Percentiles rank a stretch among this genome's conserved stretches.
phyloP scores from a whole-genome alignment of 2,888 invertebrate genomes.

The Drosophila sordidula region DNA sequence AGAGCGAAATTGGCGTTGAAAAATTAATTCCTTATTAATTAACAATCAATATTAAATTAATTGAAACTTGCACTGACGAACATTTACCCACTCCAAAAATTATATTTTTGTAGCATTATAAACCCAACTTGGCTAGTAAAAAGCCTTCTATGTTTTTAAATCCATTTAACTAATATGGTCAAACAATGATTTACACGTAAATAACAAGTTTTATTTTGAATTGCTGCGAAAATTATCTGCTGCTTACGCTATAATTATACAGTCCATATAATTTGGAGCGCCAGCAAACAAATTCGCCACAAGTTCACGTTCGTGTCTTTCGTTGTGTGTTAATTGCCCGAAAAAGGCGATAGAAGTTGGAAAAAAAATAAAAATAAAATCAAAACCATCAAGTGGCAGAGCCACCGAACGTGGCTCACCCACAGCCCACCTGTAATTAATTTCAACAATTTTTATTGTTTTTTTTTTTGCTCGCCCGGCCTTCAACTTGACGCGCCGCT shows the following conservation, averaged over 20 bases:
- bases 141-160: neutral
- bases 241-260: constrained; percentile 9
- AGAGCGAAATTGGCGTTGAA: too few relatives aligned
- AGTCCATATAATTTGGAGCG: constrained; percentile 13
- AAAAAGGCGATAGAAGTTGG: constrained; percentile 28
- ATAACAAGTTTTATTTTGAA: neutral
- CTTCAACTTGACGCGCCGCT: constrained; percentile 52
- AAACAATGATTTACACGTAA: neutral
- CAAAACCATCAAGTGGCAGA: constrained; percentile 16
- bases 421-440: constrained; percentile 53
- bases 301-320: constrained; percentile 22
- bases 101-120: too few relatives aligned
- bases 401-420: constrained; percentile 27
- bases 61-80: too few relatives aligned
- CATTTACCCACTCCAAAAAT: too few relatives aligned
- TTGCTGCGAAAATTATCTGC: neutral
- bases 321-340: constrained; percentile 24
- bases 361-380: constrained; percentile 1
- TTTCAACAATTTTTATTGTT: constrained; percentile 33
- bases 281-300: constrained; percentile 3
- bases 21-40: too few relatives aligned
- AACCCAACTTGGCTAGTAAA: too few relatives aligned
- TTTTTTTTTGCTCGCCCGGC: constrained; percentile 27
- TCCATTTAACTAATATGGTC: neutral
- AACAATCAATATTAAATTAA: too few relatives aligned